Evolutionary conservation across 2,113 vertebrate species (phyloP), one percentile per base, ranked within the genome.

Genomic region (Vidua chalybeata): DNA sequence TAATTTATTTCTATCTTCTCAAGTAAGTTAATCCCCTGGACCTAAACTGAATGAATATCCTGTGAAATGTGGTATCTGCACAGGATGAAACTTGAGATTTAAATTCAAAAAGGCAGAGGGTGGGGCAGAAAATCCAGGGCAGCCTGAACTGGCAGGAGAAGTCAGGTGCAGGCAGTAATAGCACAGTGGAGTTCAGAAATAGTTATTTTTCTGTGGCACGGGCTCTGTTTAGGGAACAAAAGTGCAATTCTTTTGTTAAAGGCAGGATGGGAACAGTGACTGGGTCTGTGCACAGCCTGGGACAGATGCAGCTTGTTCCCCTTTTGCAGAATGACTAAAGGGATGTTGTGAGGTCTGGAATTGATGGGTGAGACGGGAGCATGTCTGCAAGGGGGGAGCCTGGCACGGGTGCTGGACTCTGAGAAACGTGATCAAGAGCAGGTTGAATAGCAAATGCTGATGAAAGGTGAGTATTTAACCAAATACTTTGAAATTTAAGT

Each of bases 161-260:
- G 72, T 86, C 78, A 72, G 92, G 92, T 86, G 72, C 78, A 62
- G 61, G 78, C 33, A 31, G 2, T 9, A 26, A 41, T 2, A 22
- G 80, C 6, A 1, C 11, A 1, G 41, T 43, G 43, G 85, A 82
- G 74, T 8, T 91, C 85, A 93, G 93, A 86, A 96, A 51, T 62
- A 31, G n/a, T 64, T 18, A 11, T 92, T 71, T 84, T 80, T 86
- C 68, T 74, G 91, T 90, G 79, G 78, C 51, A 56, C 1, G 14
- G 78, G 58, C 89, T 61, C 28, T 69, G 81, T 51, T 66, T 1
- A 4, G 33, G 79, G 55, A 96, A 93, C 93, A 96, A 77, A 94
- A 95, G 84, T 83, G 55, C 85, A 49, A 88, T 96, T 96, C 91
- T 95, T 94, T 93, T 95, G 93, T 95, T 86, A 58, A 54, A 35